A percentile compares a stretch with the other conserved stretches of the same genome.
Evolutionary conservation across 2,797 vertebrate genomes (phyloP).

Genomic region (Eulemur rubriventer): DNA sequence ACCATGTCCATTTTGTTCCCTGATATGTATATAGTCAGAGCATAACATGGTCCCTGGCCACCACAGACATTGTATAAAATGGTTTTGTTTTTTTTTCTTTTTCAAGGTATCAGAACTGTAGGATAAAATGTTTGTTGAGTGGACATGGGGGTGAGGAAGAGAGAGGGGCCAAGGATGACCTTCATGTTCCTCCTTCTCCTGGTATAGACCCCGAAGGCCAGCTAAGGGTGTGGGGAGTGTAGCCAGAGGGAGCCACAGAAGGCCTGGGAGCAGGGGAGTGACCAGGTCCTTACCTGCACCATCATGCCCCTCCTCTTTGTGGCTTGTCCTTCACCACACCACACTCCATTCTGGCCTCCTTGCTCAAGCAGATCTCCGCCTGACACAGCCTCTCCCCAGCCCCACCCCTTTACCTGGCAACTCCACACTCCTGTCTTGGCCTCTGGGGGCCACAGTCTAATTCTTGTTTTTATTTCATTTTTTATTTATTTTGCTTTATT

Average conservation of each 20-base stretch:
- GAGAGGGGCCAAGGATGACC: not conserved
- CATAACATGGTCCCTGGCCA: not conserved
- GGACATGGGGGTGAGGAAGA: not conserved
- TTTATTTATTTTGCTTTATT: too few species aligned
- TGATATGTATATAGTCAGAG: not conserved
- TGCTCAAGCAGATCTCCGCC: not conserved
- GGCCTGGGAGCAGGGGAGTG: not conserved
- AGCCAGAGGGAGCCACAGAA: not conserved
- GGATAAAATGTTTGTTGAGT: not conserved
- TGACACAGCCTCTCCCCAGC: not conserved
- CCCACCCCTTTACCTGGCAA: not conserved
- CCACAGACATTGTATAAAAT: not conserved
- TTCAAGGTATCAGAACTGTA: too few species aligned
- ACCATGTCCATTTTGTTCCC: not conserved
- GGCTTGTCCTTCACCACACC: not conserved
- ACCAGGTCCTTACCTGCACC: not conserved
- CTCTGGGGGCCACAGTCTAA: not conserved
- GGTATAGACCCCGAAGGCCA: not conserved
- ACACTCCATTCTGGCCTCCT: not conserved
- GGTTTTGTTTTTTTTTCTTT: not conserved
- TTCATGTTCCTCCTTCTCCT: not conserved
- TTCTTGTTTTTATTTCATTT: too few species aligned
- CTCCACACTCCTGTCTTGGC: not conserved
- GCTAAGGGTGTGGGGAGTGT: not conserved
- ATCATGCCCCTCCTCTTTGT: not conserved